phyloP scores from a whole-genome alignment of 2,797 vertebrate genomes.

The Leucoraja ocellata region DNA sequence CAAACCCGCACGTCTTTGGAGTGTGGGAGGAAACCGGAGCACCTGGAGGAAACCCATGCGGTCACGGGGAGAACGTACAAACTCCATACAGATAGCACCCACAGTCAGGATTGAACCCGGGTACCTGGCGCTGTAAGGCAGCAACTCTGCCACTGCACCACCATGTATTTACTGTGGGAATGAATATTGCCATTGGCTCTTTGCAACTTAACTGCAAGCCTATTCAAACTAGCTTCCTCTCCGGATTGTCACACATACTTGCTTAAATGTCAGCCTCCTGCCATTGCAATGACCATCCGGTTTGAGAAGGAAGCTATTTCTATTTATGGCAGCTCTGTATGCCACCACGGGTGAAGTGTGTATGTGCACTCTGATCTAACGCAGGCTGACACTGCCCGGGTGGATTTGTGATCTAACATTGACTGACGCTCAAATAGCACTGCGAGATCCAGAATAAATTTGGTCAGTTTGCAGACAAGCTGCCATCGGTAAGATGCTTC shows the following conservation, averaged over 20 bases:
- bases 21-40: too few species aligned
- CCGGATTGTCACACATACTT: not conserved
- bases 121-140: too few species aligned
- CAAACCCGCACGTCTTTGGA: too few species aligned
- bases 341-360: not conserved
- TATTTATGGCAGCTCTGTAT: not conserved
- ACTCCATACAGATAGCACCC: too few species aligned
- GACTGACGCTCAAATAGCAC: slow-evolving; percentile 4
- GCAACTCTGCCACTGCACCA: too few species aligned
- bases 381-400: not conserved
- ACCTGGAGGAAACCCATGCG: too few species aligned
- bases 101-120: too few species aligned
- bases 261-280: not conserved
- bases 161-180: too few species aligned
- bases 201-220: not conserved
- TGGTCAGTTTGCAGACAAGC: slow-evolving; percentile 36
- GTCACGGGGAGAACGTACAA: too few species aligned
- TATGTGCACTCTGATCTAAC: not conserved
- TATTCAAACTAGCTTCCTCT: not conserved
- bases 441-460: slow-evolving; percentile 16
- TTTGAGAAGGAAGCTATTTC: not conserved
- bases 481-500: slow-evolving; percentile 25
- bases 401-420: not conserved
- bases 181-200: too few species aligned
- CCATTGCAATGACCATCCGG: not conserved